Evolutionary conservation across 2,888 invertebrate genomes (phyloP).

Genomic region (Dendrolimus pini): DNA sequence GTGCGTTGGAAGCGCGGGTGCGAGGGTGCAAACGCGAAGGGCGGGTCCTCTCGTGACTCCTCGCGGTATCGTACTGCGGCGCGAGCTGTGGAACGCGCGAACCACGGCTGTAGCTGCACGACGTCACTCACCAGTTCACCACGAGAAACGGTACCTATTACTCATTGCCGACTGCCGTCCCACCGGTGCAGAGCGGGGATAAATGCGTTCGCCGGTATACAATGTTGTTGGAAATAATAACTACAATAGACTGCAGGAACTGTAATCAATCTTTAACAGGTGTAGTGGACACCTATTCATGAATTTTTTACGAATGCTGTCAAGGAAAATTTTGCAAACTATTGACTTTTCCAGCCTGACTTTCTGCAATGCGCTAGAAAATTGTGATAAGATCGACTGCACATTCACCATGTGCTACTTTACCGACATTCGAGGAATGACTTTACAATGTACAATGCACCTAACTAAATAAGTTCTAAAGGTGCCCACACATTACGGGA

Average conservation of each 20-base stretch:
- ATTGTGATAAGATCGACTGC: too few relatives aligned
- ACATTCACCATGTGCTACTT: slow-evolving; percentile 31
- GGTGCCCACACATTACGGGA: too few relatives aligned
- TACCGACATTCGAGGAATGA: slow-evolving; percentile 29
- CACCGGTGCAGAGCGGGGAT: slow-evolving; percentile 36
- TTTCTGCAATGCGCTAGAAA: slow-evolving; percentile 19
- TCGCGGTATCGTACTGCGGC: slow-evolving; percentile 57
- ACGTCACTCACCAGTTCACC: slow-evolving; percentile 68
- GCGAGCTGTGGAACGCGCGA: slow-evolving; percentile 28
- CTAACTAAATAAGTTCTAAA: too few relatives aligned
- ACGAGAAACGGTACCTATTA: slow-evolving; percentile 62
- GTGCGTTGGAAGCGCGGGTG: slow-evolving; percentile 37
- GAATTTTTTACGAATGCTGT: too few relatives aligned
- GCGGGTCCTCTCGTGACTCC: slow-evolving; percentile 57
- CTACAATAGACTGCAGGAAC: too few relatives aligned
- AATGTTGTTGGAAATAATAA: slow-evolving; percentile 3
- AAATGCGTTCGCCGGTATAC: slow-evolving; percentile 24
- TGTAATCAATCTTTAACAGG: too few relatives aligned
- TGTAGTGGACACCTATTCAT: too few relatives aligned
- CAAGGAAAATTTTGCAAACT: slow-evolving; percentile 11
- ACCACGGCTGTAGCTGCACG: slow-evolving; percentile 42
- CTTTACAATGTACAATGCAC: too few relatives aligned
- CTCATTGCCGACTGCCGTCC: slow-evolving; percentile 52
- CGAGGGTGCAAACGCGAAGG: slow-evolving; percentile 32
- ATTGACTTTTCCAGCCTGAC: slow-evolving; percentile 46